A percentile compares a stretch with the other conserved stretches of the same genome.
phyloP scores from a whole-genome alignment of 2,888 invertebrate species.

The Galeopsomyia nigrocyanea region DNA sequence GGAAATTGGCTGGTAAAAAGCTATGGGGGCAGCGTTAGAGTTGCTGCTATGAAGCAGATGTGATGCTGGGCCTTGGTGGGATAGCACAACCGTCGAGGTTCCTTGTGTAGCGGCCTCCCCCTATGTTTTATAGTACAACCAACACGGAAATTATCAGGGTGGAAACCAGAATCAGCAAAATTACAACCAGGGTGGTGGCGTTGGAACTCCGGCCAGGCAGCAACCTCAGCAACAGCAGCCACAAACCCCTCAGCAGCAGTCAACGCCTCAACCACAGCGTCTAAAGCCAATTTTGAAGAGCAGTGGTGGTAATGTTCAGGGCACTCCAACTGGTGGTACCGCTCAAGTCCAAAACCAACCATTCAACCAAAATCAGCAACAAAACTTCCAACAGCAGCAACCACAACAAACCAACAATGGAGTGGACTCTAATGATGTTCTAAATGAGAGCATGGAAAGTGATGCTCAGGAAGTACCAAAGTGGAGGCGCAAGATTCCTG shows the following conservation, averaged over 20 bases:
- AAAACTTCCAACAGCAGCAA: constrained; percentile 3
- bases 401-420: constrained; percentile 34
- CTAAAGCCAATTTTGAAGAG: constrained; percentile 66
- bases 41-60: constrained; percentile 60
- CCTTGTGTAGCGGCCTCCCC: constrained; percentile 69
- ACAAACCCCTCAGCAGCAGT: constrained; percentile 39
- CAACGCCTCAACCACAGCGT: constrained; percentile 56
- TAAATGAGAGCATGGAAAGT: constrained; percentile 50
- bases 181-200: constrained; percentile 55
- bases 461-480: constrained; percentile 56
- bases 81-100: constrained; percentile 69
- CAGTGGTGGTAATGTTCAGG: constrained; percentile 42
- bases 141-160: constrained; percentile 61
- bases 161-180: constrained; percentile 55
- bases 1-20: constrained; percentile 59
- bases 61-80: constrained; percentile 68
- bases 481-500: constrained; percentile 62
- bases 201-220: constrained; percentile 51
- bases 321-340: too few relatives aligned
- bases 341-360: constrained; percentile 13
- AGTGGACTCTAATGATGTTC: constrained; percentile 22
- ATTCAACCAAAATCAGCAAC: constrained; percentile 9
- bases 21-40: constrained; percentile 65
- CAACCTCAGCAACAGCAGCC: constrained; percentile 48
- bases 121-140: constrained; percentile 67